Percentiles rank a stretch among this genome's conserved stretches.
Evolutionary conservation across 2,888 invertebrate genomes (phyloP).

Genomic region (Iselma pallidipennis): DNA sequence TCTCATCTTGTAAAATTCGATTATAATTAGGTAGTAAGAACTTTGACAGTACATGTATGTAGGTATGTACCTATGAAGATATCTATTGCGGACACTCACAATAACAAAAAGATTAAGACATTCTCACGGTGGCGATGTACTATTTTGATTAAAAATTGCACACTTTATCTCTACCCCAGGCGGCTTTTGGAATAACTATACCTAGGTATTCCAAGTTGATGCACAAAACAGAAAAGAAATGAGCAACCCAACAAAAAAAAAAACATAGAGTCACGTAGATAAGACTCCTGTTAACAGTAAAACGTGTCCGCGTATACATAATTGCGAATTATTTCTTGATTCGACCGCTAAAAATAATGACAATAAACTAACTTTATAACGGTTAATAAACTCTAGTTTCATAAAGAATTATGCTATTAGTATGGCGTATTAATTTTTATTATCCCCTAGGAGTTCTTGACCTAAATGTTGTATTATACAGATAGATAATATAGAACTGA

Average conservation of each 20-base stretch:
- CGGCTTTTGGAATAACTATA: background rate
- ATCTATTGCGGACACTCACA: too few species aligned
- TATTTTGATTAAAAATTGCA: conserved; percentile 22
- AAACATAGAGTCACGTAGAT: conserved; percentile 37
- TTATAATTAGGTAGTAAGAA: too few species aligned
- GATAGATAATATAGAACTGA: too few species aligned
- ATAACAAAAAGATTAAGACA: background rate
- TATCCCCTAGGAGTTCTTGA: conserved; percentile 32
- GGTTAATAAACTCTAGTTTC: conserved; percentile 16
- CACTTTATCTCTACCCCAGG: background rate
- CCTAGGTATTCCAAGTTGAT: background rate
- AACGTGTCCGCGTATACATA: conserved; percentile 45
- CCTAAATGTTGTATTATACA: conserved; percentile 31
- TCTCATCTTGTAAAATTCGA: too few species aligned
- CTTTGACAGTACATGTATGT: too few species aligned
- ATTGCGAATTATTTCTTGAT: conserved; percentile 42
- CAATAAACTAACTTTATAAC: conserved; percentile 15
- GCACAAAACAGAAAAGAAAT: background rate
- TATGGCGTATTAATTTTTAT: conserved; percentile 34
- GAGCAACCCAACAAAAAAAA: background rate
- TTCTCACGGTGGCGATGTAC: conserved; percentile 10
- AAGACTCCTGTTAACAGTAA: conserved; percentile 43
- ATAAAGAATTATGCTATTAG: conserved; percentile 14
- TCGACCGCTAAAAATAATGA: conserved; percentile 25
- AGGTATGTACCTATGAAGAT: too few species aligned